Percentiles rank a stretch among this genome's conserved stretches.
These are phyloP conservation scores for Paracanthobrama guichenoti DNA, from an alignment of 2,113 vertebrate species.

Conservation along the genomic window DNA sequence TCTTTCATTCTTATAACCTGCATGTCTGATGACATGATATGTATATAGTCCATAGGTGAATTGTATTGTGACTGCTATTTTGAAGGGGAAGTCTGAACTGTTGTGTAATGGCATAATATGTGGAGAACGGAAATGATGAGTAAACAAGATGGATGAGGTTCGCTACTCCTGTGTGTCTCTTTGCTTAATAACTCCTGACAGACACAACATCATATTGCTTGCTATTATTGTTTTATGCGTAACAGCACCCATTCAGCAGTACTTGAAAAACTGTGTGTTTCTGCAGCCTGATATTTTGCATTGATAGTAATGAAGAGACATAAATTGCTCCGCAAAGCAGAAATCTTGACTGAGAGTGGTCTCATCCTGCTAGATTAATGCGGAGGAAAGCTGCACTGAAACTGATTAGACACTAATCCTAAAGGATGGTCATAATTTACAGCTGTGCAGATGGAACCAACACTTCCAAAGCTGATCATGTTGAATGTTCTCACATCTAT, in stretches of 20 bases:
- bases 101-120: no score
- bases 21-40: background rate
- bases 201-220: background rate
- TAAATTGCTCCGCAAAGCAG: conserved; percentile 33
- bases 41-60: background rate
- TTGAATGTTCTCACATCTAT: background rate
- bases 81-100: no score
- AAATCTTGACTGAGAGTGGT: background rate
- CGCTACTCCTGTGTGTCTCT: no score
- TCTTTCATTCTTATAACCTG: background rate
- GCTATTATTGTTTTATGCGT: background rate
- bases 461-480: conserved; percentile 23
- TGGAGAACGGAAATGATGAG: no score
- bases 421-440: conserved; percentile 35
- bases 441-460: conserved; percentile 13
- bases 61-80: no score
- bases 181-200: no score
- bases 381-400: conserved; percentile 26
- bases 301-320: conserved; percentile 8
- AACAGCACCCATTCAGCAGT: background rate
- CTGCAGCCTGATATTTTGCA: background rate
- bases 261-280: background rate
- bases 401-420: conserved; percentile 57
- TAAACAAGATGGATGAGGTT: no score
- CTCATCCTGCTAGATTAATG: conserved; percentile 34